Evolutionary conservation across 2,797 vertebrate genomes (phyloP).

Genomic region (Sarcoramphus papa): DNA sequence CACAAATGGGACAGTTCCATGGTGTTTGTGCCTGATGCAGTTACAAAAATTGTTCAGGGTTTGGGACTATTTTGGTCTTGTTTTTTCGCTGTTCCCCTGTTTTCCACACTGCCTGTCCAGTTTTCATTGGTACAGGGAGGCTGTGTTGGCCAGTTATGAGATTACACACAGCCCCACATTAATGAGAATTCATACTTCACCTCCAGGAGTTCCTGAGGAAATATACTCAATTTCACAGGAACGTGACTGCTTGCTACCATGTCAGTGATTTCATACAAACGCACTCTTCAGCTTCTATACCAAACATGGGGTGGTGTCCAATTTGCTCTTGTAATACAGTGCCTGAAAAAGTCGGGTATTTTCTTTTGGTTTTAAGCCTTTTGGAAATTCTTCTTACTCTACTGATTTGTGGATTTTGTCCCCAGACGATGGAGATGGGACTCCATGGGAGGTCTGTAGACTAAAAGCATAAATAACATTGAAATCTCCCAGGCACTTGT

Average conservation of each 20-base stretch:
- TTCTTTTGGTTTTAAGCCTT: background rate
- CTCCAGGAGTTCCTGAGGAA: background rate
- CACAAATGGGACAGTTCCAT: background rate
- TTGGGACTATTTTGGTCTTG: background rate
- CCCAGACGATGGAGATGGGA: background rate
- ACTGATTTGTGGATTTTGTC: background rate
- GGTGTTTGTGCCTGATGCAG: background rate
- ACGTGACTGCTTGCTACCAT: background rate
- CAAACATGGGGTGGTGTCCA: accelerated
- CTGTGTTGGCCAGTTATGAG: background rate
- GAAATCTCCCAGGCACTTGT: background rate
- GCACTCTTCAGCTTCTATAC: background rate
- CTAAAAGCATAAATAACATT: background rate
- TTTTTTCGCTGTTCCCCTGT: background rate
- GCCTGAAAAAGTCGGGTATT: background rate
- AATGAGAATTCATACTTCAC: background rate
- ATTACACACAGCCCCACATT: background rate
- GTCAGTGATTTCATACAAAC: background rate
- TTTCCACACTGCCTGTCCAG: background rate
- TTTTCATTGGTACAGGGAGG: background rate
- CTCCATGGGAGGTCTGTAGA: background rate
- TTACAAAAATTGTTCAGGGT: background rate
- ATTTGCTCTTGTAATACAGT: background rate
- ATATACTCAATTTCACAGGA: background rate
- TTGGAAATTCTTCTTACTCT: background rate